Conservation (phyloP, 1,140 invertebrate genomes). For the Drosophila malerkotliana region DNA sequence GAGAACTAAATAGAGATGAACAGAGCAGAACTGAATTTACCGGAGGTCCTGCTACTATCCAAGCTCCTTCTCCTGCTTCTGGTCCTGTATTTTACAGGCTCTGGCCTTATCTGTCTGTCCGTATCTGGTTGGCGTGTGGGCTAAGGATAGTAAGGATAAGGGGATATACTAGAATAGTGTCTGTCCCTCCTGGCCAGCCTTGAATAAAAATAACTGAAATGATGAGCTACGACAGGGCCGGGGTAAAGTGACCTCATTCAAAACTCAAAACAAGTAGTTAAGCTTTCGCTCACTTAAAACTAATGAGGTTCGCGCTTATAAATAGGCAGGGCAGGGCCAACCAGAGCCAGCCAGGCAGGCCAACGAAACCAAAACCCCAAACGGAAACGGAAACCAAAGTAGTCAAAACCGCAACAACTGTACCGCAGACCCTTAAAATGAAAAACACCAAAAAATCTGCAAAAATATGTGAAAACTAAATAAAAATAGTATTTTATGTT, state of each 20-base stretch:
- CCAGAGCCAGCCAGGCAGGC: background rate
- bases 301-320: slow-evolving; percentile 77
- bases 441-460: slow-evolving; percentile 25
- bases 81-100: slow-evolving; percentile 11
- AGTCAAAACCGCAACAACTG: slow-evolving; percentile 53
- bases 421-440: slow-evolving; percentile 57
- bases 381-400: slow-evolving; percentile 28
- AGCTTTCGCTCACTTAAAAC: slow-evolving; percentile 81
- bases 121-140: slow-evolving; percentile 21
- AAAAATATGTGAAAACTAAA: slow-evolving; percentile 20
- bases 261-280: slow-evolving; percentile 82
- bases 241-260: slow-evolving; percentile 77
- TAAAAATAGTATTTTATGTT: slow-evolving; percentile 27
- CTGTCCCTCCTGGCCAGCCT: slow-evolving; percentile 64
- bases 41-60: background rate
- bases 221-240: slow-evolving; percentile 63
- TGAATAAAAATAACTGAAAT: slow-evolving; percentile 80
- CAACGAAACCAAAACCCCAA: slow-evolving; percentile 19
- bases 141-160: background rate
- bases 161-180: slow-evolving; percentile 33
- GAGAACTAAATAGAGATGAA: slow-evolving; percentile 2
- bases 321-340: slow-evolving; percentile 51
- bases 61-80: background rate
- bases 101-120: slow-evolving; percentile 28
- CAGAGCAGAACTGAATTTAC: slow-evolving; percentile 9